Evolutionary conservation across 2,113 vertebrate genomes (phyloP).

Genomic region (Shinisaurus crocodilurus): DNA sequence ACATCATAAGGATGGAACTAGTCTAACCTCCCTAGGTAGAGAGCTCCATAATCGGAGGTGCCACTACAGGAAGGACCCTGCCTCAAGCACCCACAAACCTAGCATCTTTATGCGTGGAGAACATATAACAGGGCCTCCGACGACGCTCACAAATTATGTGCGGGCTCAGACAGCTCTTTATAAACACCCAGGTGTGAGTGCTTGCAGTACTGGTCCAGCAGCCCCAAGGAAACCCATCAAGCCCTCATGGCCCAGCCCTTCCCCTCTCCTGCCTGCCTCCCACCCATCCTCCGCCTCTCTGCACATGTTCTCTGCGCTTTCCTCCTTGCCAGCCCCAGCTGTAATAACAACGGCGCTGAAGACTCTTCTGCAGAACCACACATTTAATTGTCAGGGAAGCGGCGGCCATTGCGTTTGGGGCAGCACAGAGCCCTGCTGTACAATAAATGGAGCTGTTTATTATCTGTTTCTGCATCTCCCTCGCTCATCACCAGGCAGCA

Average conservation of each 20-base stretch:
- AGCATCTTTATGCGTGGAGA: too few relatives aligned
- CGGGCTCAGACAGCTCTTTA: too few relatives aligned
- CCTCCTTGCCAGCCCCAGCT: neutral
- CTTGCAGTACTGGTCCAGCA: neutral
- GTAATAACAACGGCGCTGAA: neutral
- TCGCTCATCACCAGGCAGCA: neutral
- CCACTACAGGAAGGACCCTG: too few relatives aligned
- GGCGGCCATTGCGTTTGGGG: rapidly evolving
- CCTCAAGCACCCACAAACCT: too few relatives aligned
- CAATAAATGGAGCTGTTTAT: constrained; percentile 1
- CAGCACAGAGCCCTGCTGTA: neutral
- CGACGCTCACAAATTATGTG: too few relatives aligned
- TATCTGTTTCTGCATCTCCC: neutral
- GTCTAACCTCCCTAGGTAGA: too few relatives aligned
- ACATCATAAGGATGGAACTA: too few relatives aligned
- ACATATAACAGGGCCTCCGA: too few relatives aligned
- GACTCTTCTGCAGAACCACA: neutral
- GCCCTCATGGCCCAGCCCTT: neutral
- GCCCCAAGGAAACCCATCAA: neutral
- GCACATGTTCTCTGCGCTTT: neutral
- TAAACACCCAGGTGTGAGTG: too few relatives aligned
- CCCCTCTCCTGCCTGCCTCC: neutral
- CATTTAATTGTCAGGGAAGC: neutral
- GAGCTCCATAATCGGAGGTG: too few relatives aligned
- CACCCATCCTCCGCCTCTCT: neutral